Base-by-base conservation (phyloP, 2,113 vertebrate genomes). In the Neodon shergylaensis region DNA sequence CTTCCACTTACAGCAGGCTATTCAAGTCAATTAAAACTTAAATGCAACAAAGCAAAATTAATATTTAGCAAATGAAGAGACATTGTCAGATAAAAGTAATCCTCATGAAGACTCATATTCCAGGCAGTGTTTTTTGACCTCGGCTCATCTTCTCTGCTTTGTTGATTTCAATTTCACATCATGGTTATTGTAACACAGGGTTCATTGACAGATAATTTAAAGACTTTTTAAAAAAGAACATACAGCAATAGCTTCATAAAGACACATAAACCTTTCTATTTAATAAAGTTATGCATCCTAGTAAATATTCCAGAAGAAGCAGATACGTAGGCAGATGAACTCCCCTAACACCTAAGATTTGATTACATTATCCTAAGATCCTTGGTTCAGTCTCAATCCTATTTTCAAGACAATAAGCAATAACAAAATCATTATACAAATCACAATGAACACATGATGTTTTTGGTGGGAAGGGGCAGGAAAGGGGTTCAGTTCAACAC, bases 1-100 rank as follows among this genome's bases (percentile, higher is more conserved):
- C n/a, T 84, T 93, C 16, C 90, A 77, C 26, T 52, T 74, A 66
- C 1, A 65, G 22, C 16, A 90, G 82, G 28, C 36, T 85, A n/a
- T 82, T 88, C 70, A 95, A 90, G 85, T 63, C 68, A 93, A 77
- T 91, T 85, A 12, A 85, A 93, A n/a, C 22, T 68, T 92, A 85
- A 85, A 65, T 74, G 70, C 39, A 83, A 78, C 10, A 91, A 91
- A 44, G 7, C 17, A 79, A 89, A 94, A 54, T 94, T 42, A 79
- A 89, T 19, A 52, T 83, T 54, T 95, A 39, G 52, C 74, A 78
- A 86, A 88, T 78, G 36, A 84, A 90, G 22, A 74, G 70, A 92
- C 5, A 1, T 39, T 61, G 16, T 21, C 42, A 90, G 88, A 93
- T 86, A 65, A 94, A 92, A 16, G 19, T 11, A 77, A 89, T 39